Evolutionary conservation across 2,797 vertebrate genomes (phyloP).

Genomic region (Antrozous pallidus): DNA sequence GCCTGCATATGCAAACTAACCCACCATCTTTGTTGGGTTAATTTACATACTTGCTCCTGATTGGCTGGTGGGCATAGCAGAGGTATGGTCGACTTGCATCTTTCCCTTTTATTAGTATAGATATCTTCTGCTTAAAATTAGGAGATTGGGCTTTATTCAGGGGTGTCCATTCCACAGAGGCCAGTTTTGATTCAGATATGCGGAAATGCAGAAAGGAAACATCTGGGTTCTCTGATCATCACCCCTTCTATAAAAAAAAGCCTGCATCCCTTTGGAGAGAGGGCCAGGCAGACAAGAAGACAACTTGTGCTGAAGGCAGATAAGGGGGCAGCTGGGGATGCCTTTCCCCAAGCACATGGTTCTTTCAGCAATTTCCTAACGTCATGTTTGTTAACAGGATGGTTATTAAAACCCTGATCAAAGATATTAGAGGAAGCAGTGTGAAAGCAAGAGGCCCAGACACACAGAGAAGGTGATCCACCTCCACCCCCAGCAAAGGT

Average conservation of each 20-base stretch:
- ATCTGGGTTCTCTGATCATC: neutral
- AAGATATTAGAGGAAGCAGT: neutral
- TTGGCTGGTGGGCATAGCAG: too few species aligned
- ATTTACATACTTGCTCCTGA: too few species aligned
- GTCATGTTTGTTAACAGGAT: neutral
- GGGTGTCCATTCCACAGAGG: neutral
- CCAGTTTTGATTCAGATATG: neutral
- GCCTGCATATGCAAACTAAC: too few species aligned
- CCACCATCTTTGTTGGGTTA: too few species aligned
- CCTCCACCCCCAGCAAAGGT: neutral
- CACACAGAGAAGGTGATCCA: neutral
- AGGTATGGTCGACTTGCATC: too few species aligned
- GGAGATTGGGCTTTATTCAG: neutral
- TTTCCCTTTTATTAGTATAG: too few species aligned
- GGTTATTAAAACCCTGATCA: constrained; percentile 20
- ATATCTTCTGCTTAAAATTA: constrained; percentile 20
- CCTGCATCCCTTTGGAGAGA: neutral
- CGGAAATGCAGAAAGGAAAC: neutral
- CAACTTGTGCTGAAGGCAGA: neutral
- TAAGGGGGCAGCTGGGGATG: too few species aligned
- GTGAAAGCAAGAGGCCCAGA: neutral
- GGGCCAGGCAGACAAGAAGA: neutral
- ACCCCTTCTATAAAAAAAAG: neutral
- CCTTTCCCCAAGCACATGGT: neutral
- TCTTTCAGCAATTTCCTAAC: constrained; percentile 2